Conservation (phyloP, 2,888 invertebrate genomes). For the Sesia apiformis region DNA sequence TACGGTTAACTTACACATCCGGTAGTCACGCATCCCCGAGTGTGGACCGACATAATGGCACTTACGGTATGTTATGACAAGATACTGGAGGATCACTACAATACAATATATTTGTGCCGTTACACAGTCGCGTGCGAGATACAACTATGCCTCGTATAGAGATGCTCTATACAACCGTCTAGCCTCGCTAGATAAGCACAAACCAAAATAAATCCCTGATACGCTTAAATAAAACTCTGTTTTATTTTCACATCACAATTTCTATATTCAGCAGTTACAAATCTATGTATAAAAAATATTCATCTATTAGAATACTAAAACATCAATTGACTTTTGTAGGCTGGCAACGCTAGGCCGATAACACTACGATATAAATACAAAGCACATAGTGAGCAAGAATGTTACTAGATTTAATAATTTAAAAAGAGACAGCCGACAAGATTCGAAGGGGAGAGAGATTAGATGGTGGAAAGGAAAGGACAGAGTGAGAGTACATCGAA, state of each 20-base stretch:
- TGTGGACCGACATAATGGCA: conserved; percentile 65
- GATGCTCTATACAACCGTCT: conserved; percentile 14
- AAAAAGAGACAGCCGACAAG: conserved; percentile 18
- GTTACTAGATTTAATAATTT: conserved; percentile 47
- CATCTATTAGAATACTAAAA: conserved; percentile 41
- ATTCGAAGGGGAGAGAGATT: not conserved
- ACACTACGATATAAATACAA: conserved; percentile 41
- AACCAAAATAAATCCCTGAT: conserved; percentile 62
- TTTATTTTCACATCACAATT: conserved; percentile 68
- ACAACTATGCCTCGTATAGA: conserved; percentile 13
- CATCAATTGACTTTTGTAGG: conserved; percentile 60
- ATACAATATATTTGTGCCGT: conserved; percentile 43
- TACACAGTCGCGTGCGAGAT: conserved; percentile 28
- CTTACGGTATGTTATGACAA: conserved; percentile 65
- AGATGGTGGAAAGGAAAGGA: conserved; percentile 9
- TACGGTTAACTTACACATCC: conserved; percentile 52
- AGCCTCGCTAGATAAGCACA: conserved; percentile 69
- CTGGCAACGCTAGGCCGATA: conserved; percentile 31
- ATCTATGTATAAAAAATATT: conserved; percentile 59
- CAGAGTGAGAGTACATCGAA: conserved; percentile 18
- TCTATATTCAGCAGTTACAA: conserved; percentile 36
- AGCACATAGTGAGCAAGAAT: conserved; percentile 62
- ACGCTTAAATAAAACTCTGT: conserved; percentile 72
- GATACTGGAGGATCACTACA: conserved; percentile 40
- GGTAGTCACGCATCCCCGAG: conserved; percentile 49